Evolutionary conservation across 2,797 vertebrate species (phyloP).

Genomic region (Acipenser ruthenus): DNA sequence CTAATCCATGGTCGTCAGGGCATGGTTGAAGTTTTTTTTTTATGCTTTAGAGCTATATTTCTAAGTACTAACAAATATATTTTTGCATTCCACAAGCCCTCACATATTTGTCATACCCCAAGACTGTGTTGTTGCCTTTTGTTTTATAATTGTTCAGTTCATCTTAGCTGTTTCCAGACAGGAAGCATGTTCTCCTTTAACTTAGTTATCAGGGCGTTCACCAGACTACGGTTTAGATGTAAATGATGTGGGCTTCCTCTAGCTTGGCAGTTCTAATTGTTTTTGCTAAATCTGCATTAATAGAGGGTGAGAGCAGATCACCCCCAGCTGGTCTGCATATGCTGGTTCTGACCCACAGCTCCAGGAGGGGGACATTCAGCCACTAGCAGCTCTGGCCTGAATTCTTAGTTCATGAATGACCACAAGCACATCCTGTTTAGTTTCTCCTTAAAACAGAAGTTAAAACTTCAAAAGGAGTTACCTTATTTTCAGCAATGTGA

Average conservation of each 20-base stretch:
- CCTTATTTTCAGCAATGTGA: no score
- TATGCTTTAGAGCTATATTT: no score
- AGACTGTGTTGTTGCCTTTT: no score
- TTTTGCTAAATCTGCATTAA: not conserved
- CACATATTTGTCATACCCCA: no score
- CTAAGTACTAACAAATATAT: no score
- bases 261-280: not conserved
- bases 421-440: constrained; percentile 1
- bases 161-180: not conserved
- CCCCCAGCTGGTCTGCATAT: not conserved
- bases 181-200: not conserved
- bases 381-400: no score
- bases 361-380: not conserved
- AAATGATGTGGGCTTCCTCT: not conserved
- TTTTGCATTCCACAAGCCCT: no score
- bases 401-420: not conserved
- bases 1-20: no score
- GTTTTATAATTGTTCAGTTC: no score
- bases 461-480: no score
- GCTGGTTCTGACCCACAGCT: not conserved
- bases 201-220: not conserved
- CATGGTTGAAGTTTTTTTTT: no score
- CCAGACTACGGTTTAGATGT: not conserved
- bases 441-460: no score
- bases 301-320: not conserved